A percentile compares a stretch with the other conserved stretches of the same genome.
These are phyloP conservation scores for Lochmaea capreae DNA, from an alignment of 2,888 invertebrate genomes.

Conservation along the genomic window DNA sequence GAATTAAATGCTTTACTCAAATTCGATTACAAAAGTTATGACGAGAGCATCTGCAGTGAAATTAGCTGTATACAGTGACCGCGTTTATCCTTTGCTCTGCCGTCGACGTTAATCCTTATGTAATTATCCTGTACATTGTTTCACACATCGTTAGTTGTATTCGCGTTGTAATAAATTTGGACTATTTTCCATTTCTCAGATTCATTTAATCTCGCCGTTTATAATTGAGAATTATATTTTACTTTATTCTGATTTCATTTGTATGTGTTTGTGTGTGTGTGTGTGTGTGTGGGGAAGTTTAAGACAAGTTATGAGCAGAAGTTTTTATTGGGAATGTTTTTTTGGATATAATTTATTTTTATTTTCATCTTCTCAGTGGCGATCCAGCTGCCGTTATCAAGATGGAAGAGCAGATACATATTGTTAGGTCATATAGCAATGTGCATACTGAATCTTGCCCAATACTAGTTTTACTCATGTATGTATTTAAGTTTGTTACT, in stretches of 20 bases:
- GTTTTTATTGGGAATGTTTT: no score
- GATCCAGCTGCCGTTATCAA: no score
- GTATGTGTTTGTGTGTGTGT: neutral
- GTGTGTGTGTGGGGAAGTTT: neutral
- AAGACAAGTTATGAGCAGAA: neutral
- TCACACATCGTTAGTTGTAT: constrained; percentile 43
- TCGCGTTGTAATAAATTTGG: constrained; percentile 37
- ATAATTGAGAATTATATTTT: constrained; percentile 37
- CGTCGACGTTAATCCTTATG: constrained; percentile 41
- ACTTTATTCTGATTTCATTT: constrained; percentile 23
- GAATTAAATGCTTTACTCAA: constrained; percentile 13
- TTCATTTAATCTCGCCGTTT: constrained; percentile 38
- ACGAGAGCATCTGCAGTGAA: constrained; percentile 39
- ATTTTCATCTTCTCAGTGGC: no score
- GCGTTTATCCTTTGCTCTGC: constrained; percentile 35
- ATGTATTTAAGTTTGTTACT: no score
- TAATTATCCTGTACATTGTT: constrained; percentile 42
- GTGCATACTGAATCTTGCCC: no score
- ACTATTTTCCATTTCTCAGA: constrained; percentile 33
- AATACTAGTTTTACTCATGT: no score
- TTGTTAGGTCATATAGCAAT: no score
- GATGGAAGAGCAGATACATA: no score
- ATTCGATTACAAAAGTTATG: constrained; percentile 36
- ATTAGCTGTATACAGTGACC: constrained; percentile 35
- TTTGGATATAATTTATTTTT: no score